These are phyloP conservation scores for Sinella curviseta DNA, from an alignment of 1,140 invertebrate species.

Conservation along the genomic window DNA sequence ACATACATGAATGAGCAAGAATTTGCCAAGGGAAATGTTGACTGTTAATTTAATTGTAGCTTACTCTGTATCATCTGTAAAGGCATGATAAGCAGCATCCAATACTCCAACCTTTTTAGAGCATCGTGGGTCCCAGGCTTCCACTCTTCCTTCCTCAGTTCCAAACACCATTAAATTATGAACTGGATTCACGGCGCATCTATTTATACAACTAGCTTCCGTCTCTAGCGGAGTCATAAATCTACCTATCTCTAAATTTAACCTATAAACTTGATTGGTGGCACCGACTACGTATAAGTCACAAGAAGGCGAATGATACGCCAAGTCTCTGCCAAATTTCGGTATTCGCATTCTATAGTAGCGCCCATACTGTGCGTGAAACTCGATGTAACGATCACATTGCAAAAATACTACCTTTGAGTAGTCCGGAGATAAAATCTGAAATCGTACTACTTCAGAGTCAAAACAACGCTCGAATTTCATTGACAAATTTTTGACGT, in stretches of 20 bases:
- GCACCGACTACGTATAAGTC: constrained; percentile 90
- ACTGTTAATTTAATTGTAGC: constrained; percentile 41
- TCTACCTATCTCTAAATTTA: constrained; percentile 93
- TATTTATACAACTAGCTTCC: constrained; percentile 76
- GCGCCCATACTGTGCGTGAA: constrained; percentile 88
- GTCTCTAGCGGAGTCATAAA: constrained; percentile 83
- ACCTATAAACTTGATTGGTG: constrained; percentile 83
- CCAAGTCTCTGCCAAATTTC: constrained; percentile 90
- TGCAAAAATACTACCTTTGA: constrained; percentile 71
- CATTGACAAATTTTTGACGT: constrained; percentile 91
- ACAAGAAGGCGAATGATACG: constrained; percentile 85
- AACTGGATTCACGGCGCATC: constrained; percentile 80
- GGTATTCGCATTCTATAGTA: constrained; percentile 91
- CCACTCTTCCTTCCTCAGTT: constrained; percentile 86
- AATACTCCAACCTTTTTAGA: constrained; percentile 74
- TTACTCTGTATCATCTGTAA: constrained; percentile 62
- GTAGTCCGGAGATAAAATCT: constrained; percentile 86
- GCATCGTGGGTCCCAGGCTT: constrained; percentile 91
- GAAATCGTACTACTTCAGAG: constrained; percentile 86
- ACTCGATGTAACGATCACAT: constrained; percentile 79
- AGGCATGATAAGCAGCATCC: constrained; percentile 78
- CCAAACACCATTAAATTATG: constrained; percentile 87
- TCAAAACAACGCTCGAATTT: constrained; percentile 99
- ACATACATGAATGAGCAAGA: constrained; percentile 37
- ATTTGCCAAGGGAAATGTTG: constrained; percentile 24